A percentile compares a stretch with the other conserved stretches of the same genome.
Evolutionary conservation across 1,140 invertebrate genomes (phyloP).

Genomic region (Rhynchophorus ferrugineus): DNA sequence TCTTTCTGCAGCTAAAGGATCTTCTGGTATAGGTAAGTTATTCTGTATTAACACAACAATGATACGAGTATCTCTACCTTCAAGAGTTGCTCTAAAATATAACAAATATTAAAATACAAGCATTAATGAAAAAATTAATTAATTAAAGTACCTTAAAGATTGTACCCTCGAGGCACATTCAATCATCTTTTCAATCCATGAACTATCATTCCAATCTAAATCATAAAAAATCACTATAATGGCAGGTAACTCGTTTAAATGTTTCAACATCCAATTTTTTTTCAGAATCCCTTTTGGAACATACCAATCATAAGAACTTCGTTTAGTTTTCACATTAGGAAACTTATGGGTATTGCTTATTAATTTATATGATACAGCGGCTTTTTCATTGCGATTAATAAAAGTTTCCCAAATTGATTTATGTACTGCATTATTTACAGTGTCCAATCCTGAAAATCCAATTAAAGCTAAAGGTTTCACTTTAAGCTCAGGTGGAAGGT

Average conservation of each 20-base stretch:
- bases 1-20: constrained; percentile 77
- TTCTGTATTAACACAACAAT: constrained; percentile 86
- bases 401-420: constrained; percentile 90
- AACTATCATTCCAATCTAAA: constrained; percentile 91
- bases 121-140: constrained; percentile 2
- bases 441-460: constrained; percentile 78
- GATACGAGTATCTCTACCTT: constrained; percentile 79
- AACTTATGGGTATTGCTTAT: constrained; percentile 74
- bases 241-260: constrained; percentile 82
- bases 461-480: constrained; percentile 75
- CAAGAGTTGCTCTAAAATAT: constrained; percentile 43
- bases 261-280: constrained; percentile 92
- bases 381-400: constrained; percentile 67
- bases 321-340: constrained; percentile 83
- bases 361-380: constrained; percentile 79
- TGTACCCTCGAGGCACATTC: constrained; percentile 89
- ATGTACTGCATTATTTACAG: constrained; percentile 76
- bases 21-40: constrained; percentile 68
- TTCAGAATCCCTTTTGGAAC: constrained; percentile 95
- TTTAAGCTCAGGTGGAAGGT: constrained; percentile 68
- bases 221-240: constrained; percentile 93
- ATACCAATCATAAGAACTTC: constrained; percentile 91
- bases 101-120: constrained; percentile 4
- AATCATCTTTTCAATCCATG: constrained; percentile 90
- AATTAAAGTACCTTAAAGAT: constrained; percentile 58